Conservation (phyloP, 1,140 invertebrate genomes). For the Muscidifurax raptorellus region DNA sequence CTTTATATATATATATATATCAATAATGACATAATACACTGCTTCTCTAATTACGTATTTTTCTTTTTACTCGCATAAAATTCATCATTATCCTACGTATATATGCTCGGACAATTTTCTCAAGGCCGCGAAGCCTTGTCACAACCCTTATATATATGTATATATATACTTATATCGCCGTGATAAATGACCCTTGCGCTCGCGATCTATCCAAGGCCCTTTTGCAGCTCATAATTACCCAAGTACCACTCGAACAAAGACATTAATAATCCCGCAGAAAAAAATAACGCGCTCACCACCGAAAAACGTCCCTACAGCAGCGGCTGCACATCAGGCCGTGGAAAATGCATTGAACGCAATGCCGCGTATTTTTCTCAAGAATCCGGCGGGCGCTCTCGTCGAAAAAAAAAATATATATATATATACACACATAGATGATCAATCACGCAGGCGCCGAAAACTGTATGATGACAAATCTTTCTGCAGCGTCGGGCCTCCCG, state of each 20-base stretch:
- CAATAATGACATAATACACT: too few species aligned
- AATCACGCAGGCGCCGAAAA: conserved; percentile 10
- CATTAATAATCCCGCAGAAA: conserved; percentile 65
- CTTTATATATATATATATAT: too few species aligned
- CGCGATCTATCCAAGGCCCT: not conserved
- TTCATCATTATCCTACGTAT: too few species aligned
- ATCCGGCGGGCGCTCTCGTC: not conserved
- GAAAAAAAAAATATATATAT: not conserved
- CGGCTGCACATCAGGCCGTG: too few species aligned
- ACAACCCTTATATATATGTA: too few species aligned
- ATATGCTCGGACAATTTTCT: too few species aligned
- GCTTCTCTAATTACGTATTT: too few species aligned
- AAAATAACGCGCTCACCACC: conserved; percentile 25
- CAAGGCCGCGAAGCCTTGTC: too few species aligned
- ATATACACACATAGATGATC: not conserved
- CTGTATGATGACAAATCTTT: not conserved
- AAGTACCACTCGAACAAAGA: conserved; percentile 30
- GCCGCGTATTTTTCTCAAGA: conserved; percentile 1
- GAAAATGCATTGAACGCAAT: not conserved
- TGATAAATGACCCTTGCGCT: not conserved
- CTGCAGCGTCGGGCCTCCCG: not conserved
- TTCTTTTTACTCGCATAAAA: too few species aligned
- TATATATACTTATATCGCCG: too few species aligned
- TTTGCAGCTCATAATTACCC: conserved; percentile 1
- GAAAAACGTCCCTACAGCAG: not conserved